Evolutionary conservation across 2,797 vertebrate species (phyloP), one percentile per base, ranked within the genome.

Genomic region (Pantherophis vulpinus): DNA sequence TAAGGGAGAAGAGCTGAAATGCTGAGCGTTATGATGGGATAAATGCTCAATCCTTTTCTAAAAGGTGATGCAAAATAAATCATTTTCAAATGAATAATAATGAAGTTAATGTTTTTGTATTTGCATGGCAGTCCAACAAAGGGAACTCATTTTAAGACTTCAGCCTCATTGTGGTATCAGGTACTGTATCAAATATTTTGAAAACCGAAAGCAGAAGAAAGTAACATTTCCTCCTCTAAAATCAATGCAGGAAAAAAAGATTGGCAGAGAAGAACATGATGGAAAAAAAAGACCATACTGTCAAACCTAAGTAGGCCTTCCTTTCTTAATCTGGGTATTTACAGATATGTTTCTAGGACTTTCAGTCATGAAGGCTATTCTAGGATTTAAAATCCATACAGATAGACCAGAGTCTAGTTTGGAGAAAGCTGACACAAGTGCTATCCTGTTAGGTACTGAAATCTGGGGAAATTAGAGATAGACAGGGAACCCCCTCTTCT

Each of bases 181-280:
- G 4, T 27, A 51, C 37, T 59, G 47, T 37, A n/a, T 90, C 42
- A 61, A 87, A 95, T 27, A 42, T 25, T 94, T 90, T 66, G 87
- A 60, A 94, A 87, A 79, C 66, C 91, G 87, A 1, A n/a, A 55
- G 66, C 61, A 89, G 95, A 88, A 0, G 14, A 74, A 93, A 88
- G 92, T 93, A 94, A 93, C 86, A 96, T 92, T 94, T 66, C 86
- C 89, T 93, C 60, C 7, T 0, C 0, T 90, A 93, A 95, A 95
- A 90, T 94, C 90, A 96, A 61, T 14, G 27, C n/a, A 86, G 90
- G 63, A 4, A 18, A 95, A 96, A 93, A 93, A 91, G 93, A 93
- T 96, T 93, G 94, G 61, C 87, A 89, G 87, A 86, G 4, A 88
- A 94, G 91, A 93, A 90, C 20, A 94, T 1, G 27, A 66, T 56